Evolutionary conservation across 1,140 invertebrate species (phyloP).

Genomic region (Centruroides sculpturatus): DNA sequence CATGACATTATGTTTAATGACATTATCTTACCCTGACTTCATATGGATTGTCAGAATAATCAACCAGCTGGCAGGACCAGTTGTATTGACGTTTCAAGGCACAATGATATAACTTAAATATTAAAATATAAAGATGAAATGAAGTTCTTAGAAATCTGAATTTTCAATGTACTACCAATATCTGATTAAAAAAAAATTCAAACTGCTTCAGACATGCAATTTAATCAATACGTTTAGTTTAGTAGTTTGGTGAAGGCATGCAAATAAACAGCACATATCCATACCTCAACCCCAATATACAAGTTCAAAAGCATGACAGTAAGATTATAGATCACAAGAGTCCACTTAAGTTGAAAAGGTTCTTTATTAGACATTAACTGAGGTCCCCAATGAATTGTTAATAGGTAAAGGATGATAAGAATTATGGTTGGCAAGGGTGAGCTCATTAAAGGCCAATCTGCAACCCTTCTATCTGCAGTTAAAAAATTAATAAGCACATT

Average conservation of each 20-base stretch:
- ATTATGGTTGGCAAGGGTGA: conserved; percentile 30
- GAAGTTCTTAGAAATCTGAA: background rate
- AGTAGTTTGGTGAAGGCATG: background rate
- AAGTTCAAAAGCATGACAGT: conserved; percentile 66
- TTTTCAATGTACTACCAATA: background rate
- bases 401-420: conserved; percentile 54
- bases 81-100: conserved; percentile 63
- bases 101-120: conserved; percentile 51
- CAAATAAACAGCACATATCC: background rate
- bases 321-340: conserved; percentile 71
- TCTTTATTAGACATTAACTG: conserved; percentile 63
- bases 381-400: conserved; percentile 65
- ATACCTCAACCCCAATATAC: conserved; percentile 64
- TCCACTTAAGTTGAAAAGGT: conserved; percentile 57
- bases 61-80: conserved; percentile 76
- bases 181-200: background rate
- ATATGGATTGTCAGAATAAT: conserved; percentile 58
- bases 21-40: conserved; percentile 55
- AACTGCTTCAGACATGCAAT: background rate
- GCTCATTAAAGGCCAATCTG: conserved; percentile 33
- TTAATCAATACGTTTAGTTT: background rate
- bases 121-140: conserved; percentile 8
- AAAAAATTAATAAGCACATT: background rate
- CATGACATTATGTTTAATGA: background rate
- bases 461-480: conserved; percentile 33